Conservation (phyloP, 2,113 vertebrate genomes). For the Plotosus lineatus region DNA sequence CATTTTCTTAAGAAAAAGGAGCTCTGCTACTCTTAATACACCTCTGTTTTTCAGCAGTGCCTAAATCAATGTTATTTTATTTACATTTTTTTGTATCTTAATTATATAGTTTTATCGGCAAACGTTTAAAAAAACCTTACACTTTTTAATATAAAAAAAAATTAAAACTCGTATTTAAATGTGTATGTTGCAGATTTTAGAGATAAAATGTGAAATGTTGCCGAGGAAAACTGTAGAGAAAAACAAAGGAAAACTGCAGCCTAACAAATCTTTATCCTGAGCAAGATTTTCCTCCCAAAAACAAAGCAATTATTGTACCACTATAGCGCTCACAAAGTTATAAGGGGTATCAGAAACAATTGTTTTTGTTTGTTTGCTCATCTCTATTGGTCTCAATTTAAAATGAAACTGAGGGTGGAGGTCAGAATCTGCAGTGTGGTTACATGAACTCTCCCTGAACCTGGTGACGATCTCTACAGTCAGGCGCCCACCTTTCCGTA, state of each 20-base stretch:
- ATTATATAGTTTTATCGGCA: too few relatives aligned
- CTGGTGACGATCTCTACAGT: slow-evolving; percentile 27
- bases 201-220: background rate
- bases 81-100: too few relatives aligned
- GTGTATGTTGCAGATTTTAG: too few relatives aligned
- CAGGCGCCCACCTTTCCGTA: background rate
- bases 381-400: slow-evolving; percentile 43
- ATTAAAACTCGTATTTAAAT: too few relatives aligned
- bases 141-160: too few relatives aligned
- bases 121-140: too few relatives aligned
- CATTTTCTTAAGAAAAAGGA: too few relatives aligned
- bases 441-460: slow-evolving; percentile 55
- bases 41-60: too few relatives aligned
- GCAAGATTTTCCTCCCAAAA: background rate
- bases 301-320: background rate
- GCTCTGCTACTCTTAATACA: too few relatives aligned
- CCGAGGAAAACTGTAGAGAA: background rate
- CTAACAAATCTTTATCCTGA: background rate
- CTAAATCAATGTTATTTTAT: too few relatives aligned
- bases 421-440: slow-evolving; percentile 54
- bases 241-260: background rate
- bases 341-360: background rate
- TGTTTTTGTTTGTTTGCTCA: slow-evolving; percentile 40
- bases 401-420: slow-evolving; percentile 61
- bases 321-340: background rate